These are phyloP conservation scores for Coracias cyanogaster DNA, from an alignment of 2,797 vertebrate genomes.

Conservation along the genomic window DNA sequence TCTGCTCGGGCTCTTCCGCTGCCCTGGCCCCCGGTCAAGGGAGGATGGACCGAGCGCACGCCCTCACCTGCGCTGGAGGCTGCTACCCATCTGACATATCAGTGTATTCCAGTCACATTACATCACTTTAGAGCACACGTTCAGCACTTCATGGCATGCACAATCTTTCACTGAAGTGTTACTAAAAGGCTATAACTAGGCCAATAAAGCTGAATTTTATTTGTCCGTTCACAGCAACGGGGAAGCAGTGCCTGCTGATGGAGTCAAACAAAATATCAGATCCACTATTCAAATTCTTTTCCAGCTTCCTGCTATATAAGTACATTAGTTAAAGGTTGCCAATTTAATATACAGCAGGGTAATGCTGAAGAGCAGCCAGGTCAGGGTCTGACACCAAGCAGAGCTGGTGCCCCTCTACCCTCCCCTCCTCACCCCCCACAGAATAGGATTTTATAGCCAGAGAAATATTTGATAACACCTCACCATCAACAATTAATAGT, in stretches of 20 bases:
- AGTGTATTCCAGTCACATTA: rapidly evolving
- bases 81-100: not conserved
- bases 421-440: not conserved
- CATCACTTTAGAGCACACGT: not conserved
- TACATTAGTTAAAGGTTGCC: rapidly evolving
- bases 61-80: not conserved
- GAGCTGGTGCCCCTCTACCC: not conserved
- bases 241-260: not conserved
- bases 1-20: not conserved
- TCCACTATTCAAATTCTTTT: rapidly evolving
- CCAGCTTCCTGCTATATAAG: not conserved
- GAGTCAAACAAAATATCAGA: not conserved
- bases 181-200: slow-evolving; percentile 32
- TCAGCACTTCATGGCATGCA: slow-evolving; percentile 22
- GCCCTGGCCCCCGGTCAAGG: rapidly evolving
- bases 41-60: rapidly evolving
- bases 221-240: not conserved
- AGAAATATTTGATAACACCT: not conserved
- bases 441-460: not conserved
- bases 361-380: not conserved
- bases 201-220: slow-evolving; percentile 32
- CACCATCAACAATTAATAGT: not conserved
- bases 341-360: rapidly evolving
- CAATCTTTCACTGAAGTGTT: slow-evolving; percentile 25
- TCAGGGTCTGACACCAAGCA: not conserved